Evolutionary conservation across 2,797 vertebrate species (phyloP).

Genomic region (Pangasius krempfi): DNA sequence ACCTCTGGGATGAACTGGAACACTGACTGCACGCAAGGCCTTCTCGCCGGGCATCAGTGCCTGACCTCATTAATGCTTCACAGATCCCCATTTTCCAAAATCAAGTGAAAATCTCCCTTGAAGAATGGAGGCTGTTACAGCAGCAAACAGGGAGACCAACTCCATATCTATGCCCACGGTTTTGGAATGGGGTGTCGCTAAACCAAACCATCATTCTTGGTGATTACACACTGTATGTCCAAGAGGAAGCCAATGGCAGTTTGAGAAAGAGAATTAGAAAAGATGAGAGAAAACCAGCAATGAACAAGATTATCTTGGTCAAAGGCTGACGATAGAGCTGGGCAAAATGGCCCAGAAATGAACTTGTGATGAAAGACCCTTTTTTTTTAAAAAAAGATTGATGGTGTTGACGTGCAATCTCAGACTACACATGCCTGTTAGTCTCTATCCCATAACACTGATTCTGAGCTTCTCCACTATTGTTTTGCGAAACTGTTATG

Average conservation of each 20-base stretch:
- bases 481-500: not conserved
- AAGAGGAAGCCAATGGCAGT: not conserved
- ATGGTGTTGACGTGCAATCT: not conserved
- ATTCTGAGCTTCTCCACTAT: not conserved
- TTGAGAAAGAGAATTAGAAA: not conserved
- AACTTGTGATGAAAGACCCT: not conserved
- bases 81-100: too few species aligned
- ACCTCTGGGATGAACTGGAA: not conserved
- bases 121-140: too few species aligned
- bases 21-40: too few species aligned
- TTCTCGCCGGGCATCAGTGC: too few species aligned
- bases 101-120: too few species aligned
- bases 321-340: not conserved
- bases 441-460: not conserved
- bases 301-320: not conserved
- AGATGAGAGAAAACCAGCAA: not conserved
- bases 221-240: not conserved
- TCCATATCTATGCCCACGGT: too few species aligned
- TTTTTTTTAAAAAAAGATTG: not conserved
- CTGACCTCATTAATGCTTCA: too few species aligned
- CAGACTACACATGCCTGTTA: not conserved
- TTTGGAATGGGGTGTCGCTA: not conserved
- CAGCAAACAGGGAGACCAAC: too few species aligned
- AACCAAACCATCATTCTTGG: not conserved
- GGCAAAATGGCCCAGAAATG: not conserved